Conservation (phyloP, 2,888 invertebrate genomes). For the Synanthedon vespiformis region DNA sequence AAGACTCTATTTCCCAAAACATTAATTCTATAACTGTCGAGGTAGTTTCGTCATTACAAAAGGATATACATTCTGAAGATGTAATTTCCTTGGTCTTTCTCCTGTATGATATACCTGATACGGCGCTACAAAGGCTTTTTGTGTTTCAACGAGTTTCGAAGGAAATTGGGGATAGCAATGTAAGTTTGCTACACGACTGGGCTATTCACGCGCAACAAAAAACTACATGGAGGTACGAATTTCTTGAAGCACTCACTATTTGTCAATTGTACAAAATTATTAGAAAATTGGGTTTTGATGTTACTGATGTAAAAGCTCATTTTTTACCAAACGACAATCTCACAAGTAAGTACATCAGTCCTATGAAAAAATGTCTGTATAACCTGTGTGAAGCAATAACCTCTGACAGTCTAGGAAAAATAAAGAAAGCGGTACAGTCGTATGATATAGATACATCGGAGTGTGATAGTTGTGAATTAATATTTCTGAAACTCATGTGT, state of each 20-base stretch:
- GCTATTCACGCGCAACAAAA: conserved; percentile 33
- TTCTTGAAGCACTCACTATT: conserved; percentile 50
- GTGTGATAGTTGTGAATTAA: conserved; percentile 42
- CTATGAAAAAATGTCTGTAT: conserved; percentile 46
- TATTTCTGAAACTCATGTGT: conserved; percentile 48
- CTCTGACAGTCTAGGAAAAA: conserved; percentile 26
- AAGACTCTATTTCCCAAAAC: conserved; percentile 16
- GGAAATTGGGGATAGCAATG: conserved; percentile 26
- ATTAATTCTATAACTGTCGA: conserved; percentile 33
- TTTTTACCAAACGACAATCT: conserved; percentile 32
- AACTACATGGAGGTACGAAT: conserved; percentile 46
- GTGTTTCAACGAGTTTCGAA: conserved; percentile 41
- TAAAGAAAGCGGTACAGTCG: conserved; percentile 39
- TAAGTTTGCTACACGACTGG: conserved; percentile 51
- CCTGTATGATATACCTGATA: conserved; percentile 49
- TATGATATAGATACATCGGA: conserved; percentile 36
- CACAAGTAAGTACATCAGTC: conserved; percentile 32
- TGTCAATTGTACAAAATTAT: conserved; percentile 45
- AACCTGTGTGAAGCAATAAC: conserved; percentile 48
- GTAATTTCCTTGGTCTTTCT: conserved; percentile 53
- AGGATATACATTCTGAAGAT: conserved; percentile 45
- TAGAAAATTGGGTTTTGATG: conserved; percentile 44
- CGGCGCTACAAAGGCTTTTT: conserved; percentile 44
- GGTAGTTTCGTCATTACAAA: conserved; percentile 41
- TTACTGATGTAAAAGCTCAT: conserved; percentile 27